Conservation (phyloP, 2,888 invertebrate genomes). For the Lydus trimaculatus region DNA sequence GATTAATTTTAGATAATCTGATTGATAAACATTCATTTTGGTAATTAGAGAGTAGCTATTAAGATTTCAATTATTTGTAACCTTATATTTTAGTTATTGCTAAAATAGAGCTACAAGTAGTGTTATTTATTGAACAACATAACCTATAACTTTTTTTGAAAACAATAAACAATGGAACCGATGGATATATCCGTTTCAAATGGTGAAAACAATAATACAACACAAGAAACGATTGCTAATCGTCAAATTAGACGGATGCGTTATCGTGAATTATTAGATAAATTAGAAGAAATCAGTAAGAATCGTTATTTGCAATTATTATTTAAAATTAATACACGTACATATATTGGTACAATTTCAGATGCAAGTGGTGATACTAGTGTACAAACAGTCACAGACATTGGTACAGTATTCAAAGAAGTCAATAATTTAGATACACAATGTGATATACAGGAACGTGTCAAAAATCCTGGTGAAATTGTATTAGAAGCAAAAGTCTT, state of each 20-base stretch:
- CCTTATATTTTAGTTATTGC: too few relatives aligned
- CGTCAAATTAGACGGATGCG: constrained; percentile 23
- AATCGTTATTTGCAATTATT: not conserved
- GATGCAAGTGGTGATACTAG: constrained; percentile 43
- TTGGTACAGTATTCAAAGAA: constrained; percentile 48
- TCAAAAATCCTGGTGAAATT: constrained; percentile 54
- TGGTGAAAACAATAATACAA: constrained; percentile 23
- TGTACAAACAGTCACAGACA: constrained; percentile 43
- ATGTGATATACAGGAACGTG: constrained; percentile 47
- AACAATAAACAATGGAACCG: constrained; percentile 3
- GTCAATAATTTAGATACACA: constrained; percentile 48
- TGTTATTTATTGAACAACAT: not conserved
- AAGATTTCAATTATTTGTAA: too few relatives aligned
- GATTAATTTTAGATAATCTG: too few relatives aligned
- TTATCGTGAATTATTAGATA: constrained; percentile 28
- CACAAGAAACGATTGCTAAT: not conserved
- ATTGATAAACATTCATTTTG: too few relatives aligned
- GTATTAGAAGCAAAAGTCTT: constrained; percentile 52
- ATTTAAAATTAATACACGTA: constrained; percentile 4
- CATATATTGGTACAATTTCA: constrained; percentile 28
- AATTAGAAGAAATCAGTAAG: constrained; percentile 32
- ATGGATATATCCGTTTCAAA: constrained; percentile 8
- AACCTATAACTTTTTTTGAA: not conserved
- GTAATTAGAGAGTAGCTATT: too few relatives aligned
- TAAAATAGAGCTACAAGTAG: not conserved